These are phyloP conservation scores for Oryzias javanicus DNA, from an alignment of 2,113 vertebrate species.

Conservation along the genomic window DNA sequence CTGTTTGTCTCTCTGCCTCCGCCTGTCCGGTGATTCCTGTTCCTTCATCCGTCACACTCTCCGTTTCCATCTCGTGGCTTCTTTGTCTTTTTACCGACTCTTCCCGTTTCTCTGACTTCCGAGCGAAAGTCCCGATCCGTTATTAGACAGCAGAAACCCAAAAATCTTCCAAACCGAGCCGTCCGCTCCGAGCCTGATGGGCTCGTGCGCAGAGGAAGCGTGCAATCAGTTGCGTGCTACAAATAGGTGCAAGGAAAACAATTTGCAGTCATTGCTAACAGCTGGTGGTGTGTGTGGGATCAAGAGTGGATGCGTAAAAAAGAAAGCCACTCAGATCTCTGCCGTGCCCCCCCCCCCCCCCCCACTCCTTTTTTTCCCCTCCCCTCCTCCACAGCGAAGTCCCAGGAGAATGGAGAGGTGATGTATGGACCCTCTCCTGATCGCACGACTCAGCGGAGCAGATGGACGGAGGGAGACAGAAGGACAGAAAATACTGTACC, in stretches of 20 bases:
- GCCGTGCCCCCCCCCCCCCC: not conserved
- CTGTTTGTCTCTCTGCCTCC: conserved; percentile 35
- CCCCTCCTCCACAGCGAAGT: conserved; percentile 54
- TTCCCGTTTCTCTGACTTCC: conserved; percentile 2
- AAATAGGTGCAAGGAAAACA: conserved; percentile 57
- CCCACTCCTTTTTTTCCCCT: conserved; percentile 1
- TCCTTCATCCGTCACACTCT: conserved; percentile 44
- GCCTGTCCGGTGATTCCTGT: conserved; percentile 38
- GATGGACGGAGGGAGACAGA: conserved; percentile 49
- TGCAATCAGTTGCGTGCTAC: conserved; percentile 45
- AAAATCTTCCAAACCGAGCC: conserved; percentile 59
- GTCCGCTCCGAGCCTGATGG: conserved; percentile 33
- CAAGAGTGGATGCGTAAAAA: conserved; percentile 7
- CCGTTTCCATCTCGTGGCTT: conserved; percentile 26
- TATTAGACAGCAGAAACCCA: conserved; percentile 27
- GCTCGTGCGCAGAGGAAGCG: conserved; percentile 10
- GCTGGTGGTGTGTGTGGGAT: conserved; percentile 34
- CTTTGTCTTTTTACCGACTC: conserved; percentile 16
- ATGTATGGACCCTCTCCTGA: conserved; percentile 66
- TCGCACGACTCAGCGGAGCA: conserved; percentile 69
- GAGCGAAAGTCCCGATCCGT: not conserved
- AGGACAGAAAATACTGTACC: conserved; percentile 27
- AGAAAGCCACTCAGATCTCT: conserved; percentile 12
- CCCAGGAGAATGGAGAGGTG: conserved; percentile 65
- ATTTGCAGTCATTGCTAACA: conserved; percentile 64